Evolutionary conservation across 2,113 vertebrate species (phyloP).

Genomic region (Cariama cristata): DNA sequence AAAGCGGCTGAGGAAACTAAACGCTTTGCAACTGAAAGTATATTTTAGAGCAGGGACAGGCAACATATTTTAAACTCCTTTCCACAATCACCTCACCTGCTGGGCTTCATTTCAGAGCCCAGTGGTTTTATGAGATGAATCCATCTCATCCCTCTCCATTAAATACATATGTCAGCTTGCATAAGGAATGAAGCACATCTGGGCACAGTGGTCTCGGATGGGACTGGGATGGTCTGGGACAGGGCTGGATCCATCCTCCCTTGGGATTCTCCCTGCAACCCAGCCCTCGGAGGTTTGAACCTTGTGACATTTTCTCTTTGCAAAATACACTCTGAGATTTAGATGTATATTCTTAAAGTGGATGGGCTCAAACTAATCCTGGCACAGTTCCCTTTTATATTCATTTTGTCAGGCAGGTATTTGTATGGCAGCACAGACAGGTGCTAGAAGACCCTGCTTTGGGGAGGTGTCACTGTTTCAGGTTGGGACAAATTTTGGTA

Average conservation of each 20-base stretch:
- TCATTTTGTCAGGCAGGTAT: background rate
- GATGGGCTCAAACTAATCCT: background rate
- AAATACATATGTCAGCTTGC: background rate
- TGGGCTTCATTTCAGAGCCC: background rate
- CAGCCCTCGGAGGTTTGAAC: background rate
- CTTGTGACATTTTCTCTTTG: background rate
- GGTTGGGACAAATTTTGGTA: background rate
- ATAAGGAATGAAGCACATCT: background rate
- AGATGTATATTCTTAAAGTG: background rate
- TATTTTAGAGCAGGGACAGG: background rate
- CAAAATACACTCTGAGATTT: background rate
- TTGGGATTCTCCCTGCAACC: background rate
- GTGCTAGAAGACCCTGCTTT: background rate
- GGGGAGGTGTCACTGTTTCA: background rate
- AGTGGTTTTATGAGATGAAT: background rate
- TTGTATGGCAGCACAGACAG: background rate
- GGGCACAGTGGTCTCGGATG: background rate
- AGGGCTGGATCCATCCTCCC: background rate
- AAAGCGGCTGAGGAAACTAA: background rate
- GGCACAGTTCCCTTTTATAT: background rate
- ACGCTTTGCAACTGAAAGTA: background rate
- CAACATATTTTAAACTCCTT: background rate
- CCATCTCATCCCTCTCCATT: background rate
- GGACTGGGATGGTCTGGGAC: background rate
- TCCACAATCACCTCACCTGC: background rate